Base-by-base conservation (phyloP, 2,113 vertebrate genomes). In the Ancistrus triradiatus region DNA sequence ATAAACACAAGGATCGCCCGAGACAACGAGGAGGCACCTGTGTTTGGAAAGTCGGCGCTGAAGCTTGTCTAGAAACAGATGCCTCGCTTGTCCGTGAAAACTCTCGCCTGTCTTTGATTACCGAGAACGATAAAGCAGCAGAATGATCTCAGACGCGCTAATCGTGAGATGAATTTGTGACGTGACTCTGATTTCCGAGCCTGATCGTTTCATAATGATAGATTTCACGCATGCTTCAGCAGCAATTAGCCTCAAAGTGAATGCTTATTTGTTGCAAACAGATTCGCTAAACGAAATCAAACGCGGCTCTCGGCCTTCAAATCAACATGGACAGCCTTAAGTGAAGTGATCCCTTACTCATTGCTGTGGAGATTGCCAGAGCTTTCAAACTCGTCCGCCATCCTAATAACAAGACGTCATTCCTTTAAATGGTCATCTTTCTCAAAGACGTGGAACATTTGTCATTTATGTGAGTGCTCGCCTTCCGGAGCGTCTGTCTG, bases 321-420 rank as follows among this genome's bases (percentile, higher is more conserved):
- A 71, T 75, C 42, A 53, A 68, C 31, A 47, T 43, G 38, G 56
- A 75, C 64, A 68, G 61, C 43, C 33, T 46, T 53, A 63, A 71
- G 63, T 57, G 66, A 49, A 49, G 49, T 55, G 68, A 72, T 64
- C 68, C 55, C 22, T 67, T 50, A 59, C 60, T 69, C 46, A 65
- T 48, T 46, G 55, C 47, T 22, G 19, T 35, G 62, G 40, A 72
- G 83, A 86, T 87, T 85, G 84, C 84, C 77, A 70, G 77, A 79
- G 77, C 81, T 74, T 78, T 87, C 82, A 81, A 82, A 84, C 74
- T 75, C 57, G 72, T 81, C 78, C 81, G 77, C 78, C 62, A 72
- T 56, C 75, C 80, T 74, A 82, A 85, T 89, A 89, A 88, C 80
- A 83, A 87, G 86, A 85, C 78, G 79, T 85, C 82, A 81, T 81